Percentiles rank a stretch among this genome's conserved stretches.
phyloP scores from a whole-genome alignment of 2,113 vertebrate genomes.

The Gorsachius goisagi region DNA sequence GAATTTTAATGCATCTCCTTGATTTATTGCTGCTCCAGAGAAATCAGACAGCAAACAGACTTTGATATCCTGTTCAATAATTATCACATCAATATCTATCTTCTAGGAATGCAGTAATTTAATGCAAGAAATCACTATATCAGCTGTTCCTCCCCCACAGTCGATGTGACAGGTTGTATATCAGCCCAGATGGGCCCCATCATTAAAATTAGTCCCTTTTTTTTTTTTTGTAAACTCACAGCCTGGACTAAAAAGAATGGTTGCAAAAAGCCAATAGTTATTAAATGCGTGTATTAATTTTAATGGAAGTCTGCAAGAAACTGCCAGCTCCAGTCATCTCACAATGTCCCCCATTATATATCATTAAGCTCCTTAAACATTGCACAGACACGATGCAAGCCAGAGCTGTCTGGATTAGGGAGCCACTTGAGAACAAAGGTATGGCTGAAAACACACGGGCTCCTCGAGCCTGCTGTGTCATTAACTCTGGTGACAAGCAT shows the following conservation, averaged over 20 bases:
- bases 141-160: background rate
- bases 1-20: conserved; percentile 1
- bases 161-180: background rate
- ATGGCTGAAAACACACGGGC: background rate
- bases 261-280: background rate
- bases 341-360: background rate
- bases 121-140: background rate
- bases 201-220: background rate
- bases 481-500: background rate
- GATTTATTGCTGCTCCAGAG: conserved; percentile 11
- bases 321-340: background rate
- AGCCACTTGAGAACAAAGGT: background rate
- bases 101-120: background rate
- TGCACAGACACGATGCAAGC: background rate
- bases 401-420: background rate
- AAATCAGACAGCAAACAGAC: conserved; percentile 17
- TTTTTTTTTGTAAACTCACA: background rate
- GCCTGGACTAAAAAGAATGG: background rate
- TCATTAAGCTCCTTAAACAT: background rate
- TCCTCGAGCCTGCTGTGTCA: background rate
- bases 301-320: background rate
- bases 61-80: conserved; percentile 24
- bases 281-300: background rate
- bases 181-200: background rate
- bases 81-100: conserved; percentile 42